A percentile compares a stretch with the other conserved stretches of the same genome.
Conservation (phyloP, 2,113 vertebrate species). For the Coreoperca whiteheadi region DNA sequence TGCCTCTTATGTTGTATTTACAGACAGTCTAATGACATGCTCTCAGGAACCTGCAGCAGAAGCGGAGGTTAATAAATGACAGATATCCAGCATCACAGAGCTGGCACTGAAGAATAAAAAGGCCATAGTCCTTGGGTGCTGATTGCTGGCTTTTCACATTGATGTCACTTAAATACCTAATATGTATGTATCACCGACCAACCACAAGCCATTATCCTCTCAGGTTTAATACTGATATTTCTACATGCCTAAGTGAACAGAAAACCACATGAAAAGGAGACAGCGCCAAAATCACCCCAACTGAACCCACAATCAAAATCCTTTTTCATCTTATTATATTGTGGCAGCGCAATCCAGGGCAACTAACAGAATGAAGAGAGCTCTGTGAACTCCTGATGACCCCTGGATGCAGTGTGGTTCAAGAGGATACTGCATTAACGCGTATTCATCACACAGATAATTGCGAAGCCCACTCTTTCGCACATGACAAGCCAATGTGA, state of each 20-base stretch:
- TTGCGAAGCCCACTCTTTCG: slow-evolving; percentile 56
- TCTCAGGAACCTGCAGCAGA: slow-evolving; percentile 20
- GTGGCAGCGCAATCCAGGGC: slow-evolving; percentile 39
- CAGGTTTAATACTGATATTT: slow-evolving; percentile 56
- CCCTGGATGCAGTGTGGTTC: slow-evolving; percentile 56
- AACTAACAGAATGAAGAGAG: slow-evolving; percentile 54
- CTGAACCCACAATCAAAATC: slow-evolving; percentile 65
- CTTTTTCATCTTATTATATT: slow-evolving; percentile 61
- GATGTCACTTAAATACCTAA: slow-evolving; percentile 46
- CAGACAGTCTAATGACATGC: slow-evolving; percentile 15
- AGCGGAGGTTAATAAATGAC: slow-evolving; percentile 35
- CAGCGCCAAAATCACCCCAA: slow-evolving; percentile 25
- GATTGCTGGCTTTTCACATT: slow-evolving; percentile 44
- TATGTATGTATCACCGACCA: slow-evolving; percentile 45
- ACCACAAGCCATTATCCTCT: slow-evolving; percentile 44
- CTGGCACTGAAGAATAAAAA: slow-evolving; percentile 43
- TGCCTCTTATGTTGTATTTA: slow-evolving; percentile 12
- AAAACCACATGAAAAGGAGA: slow-evolving; percentile 38
- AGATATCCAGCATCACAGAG: slow-evolving; percentile 18
- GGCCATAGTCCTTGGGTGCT: slow-evolving; percentile 10
- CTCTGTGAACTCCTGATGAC: slow-evolving; percentile 67
- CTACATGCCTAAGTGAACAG: slow-evolving; percentile 48
- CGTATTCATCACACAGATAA: slow-evolving; percentile 75
- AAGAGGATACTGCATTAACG: slow-evolving; percentile 68
- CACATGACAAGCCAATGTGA: slow-evolving; percentile 71